Evolutionary conservation across 2,888 invertebrate species (phyloP).

Genomic region (Halictus ligatus): DNA sequence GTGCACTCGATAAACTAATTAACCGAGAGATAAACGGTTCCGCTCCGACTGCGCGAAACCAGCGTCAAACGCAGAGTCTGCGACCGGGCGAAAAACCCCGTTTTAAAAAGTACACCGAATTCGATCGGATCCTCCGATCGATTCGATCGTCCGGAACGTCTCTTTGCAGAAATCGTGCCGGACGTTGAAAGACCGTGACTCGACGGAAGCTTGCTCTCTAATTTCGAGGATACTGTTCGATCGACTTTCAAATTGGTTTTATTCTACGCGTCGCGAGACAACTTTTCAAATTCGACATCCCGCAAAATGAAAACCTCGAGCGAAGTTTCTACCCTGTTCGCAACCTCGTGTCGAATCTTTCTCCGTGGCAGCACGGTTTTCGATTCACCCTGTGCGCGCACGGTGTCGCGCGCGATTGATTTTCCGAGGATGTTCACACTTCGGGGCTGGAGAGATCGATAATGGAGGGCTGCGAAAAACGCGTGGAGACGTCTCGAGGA

Average conservation of each 20-base stretch:
- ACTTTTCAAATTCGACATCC: background rate
- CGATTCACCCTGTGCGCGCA: background rate
- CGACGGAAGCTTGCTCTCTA: background rate
- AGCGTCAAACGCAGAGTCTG: background rate
- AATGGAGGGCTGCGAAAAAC: background rate
- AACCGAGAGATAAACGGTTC: conserved; percentile 18
- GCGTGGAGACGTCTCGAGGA: background rate
- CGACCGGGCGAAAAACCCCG: background rate
- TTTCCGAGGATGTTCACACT: background rate
- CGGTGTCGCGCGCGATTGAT: background rate
- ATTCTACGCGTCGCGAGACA: background rate
- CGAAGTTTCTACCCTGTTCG: background rate
- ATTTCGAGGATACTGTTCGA: background rate
- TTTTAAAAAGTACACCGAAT: background rate
- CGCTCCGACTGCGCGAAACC: background rate
- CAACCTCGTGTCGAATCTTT: background rate
- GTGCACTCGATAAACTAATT: conserved; percentile 40
- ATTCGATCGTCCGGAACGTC: background rate
- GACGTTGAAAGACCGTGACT: no score
- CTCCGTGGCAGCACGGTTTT: background rate
- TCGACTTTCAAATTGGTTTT: background rate
- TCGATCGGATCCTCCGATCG: background rate
- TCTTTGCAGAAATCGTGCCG: background rate
- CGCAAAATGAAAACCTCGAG: background rate
- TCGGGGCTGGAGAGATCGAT: background rate